Conservation (phyloP, 2,888 invertebrate species). For the Drosophila macrospina region DNA sequence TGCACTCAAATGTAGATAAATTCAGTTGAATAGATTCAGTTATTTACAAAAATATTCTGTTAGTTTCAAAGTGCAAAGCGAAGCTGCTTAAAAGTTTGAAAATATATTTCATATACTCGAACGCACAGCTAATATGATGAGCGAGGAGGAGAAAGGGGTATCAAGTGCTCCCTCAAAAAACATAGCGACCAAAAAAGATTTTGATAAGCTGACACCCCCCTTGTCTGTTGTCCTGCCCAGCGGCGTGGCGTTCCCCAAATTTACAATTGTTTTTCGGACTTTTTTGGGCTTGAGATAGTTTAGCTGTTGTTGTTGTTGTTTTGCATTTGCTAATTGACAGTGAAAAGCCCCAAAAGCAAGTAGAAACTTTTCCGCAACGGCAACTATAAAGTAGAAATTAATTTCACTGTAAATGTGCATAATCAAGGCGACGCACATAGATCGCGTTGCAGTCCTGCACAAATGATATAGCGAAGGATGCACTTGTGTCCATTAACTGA, state of each 20-base stretch:
- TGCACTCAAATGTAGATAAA: not conserved
- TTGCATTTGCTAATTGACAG: conserved; percentile 72
- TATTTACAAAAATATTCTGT: not conserved
- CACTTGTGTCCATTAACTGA: conserved; percentile 57
- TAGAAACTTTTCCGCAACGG: conserved; percentile 55
- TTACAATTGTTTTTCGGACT: conserved; percentile 50
- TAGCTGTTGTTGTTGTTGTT: conserved; percentile 42
- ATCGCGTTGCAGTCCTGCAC: conserved; percentile 1
- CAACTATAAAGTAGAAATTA: conserved; percentile 75
- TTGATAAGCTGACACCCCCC: conserved; percentile 54
- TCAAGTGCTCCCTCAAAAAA: not conserved
- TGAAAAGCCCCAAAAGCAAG: conserved; percentile 66
- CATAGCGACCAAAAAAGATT: conserved; percentile 46
- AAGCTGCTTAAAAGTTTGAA: conserved; percentile 70
- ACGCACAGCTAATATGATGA: conserved; percentile 61
- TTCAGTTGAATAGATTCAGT: not conserved
- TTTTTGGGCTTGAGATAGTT: conserved; percentile 29
- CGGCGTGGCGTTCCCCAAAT: conserved; percentile 23
- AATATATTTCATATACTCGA: conserved; percentile 71
- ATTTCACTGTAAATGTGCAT: conserved; percentile 79
- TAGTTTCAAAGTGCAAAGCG: conserved; percentile 34
- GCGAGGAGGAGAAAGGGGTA: conserved; percentile 11
- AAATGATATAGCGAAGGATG: conserved; percentile 28
- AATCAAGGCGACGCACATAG: conserved; percentile 70
- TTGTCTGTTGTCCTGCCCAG: not conserved